Evolutionary conservation across 1,140 invertebrate species (phyloP).

Genomic region (roundworm (Caenorhabditis elegans)): DNA sequence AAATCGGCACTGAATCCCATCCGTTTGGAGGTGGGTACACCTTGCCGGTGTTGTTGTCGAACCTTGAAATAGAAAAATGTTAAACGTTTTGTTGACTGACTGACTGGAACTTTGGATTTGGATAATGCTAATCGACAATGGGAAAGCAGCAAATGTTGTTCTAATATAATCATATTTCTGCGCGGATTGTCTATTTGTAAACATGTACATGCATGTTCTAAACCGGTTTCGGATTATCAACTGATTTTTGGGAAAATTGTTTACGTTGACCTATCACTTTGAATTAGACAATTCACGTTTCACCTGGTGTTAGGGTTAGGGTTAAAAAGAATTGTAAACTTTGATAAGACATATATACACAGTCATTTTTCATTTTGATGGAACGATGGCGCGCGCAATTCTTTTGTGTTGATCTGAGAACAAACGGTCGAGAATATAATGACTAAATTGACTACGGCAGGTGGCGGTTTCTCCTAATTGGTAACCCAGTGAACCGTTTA

Average conservation of each 20-base stretch:
- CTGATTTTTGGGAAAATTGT: conserved; percentile 33
- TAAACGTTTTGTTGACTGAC: not conserved
- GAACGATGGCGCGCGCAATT: not conserved
- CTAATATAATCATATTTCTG: not conserved
- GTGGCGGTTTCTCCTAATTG: not conserved
- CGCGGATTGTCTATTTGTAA: not conserved
- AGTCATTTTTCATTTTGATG: conserved; percentile 17
- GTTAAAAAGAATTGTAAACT: conserved; percentile 2
- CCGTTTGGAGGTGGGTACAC: conserved; percentile 39
- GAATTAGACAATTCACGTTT: conserved; percentile 24
- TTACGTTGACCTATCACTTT: conserved; percentile 26
- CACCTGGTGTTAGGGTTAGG: conserved; percentile 26
- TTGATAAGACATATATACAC: not conserved
- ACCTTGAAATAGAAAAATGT: conserved; percentile 19
- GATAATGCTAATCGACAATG: no score
- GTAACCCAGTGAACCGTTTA: not conserved
- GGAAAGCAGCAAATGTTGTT: no score
- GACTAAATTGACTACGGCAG: not conserved
- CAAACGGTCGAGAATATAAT: not conserved
- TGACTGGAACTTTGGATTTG: not conserved
- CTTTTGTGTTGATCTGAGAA: not conserved
- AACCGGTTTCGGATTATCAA: conserved; percentile 25
- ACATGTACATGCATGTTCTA: not conserved
- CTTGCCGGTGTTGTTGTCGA: conserved; percentile 42
- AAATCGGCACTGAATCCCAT: conserved; percentile 46